These are phyloP conservation scores for Pteruthius melanotis DNA, from an alignment of 2,113 vertebrate species.

Conservation along the genomic window DNA sequence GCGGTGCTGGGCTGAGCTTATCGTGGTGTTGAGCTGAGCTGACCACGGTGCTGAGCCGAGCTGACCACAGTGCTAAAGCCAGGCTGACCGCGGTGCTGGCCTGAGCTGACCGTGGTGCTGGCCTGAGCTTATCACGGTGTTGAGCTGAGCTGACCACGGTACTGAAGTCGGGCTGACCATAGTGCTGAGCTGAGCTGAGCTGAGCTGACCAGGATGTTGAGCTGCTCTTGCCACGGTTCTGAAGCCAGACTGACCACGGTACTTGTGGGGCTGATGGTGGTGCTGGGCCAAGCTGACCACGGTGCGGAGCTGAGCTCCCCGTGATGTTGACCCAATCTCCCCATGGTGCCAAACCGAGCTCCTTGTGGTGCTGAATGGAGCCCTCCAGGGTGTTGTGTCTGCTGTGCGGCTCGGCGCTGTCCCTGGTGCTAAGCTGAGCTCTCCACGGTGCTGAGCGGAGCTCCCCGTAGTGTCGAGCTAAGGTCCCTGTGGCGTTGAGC, in stretches of 20 bases:
- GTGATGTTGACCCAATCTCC: not conserved
- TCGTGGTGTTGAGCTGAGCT: accelerated
- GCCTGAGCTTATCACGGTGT: accelerated
- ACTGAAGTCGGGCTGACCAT: not conserved
- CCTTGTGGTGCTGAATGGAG: not conserved
- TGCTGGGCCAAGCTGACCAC: not conserved
- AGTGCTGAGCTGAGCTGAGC: not conserved
- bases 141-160: accelerated
- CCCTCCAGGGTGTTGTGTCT: not conserved
- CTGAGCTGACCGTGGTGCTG: accelerated
- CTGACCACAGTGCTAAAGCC: not conserved
- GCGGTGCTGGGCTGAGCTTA: not conserved
- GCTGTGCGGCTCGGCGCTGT: not conserved
- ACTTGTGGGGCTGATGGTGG: not conserved
- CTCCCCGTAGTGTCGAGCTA: not conserved
- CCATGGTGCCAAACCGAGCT: not conserved
- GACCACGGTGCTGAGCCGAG: accelerated
- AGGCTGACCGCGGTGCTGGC: accelerated
- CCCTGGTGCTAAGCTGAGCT: not conserved
- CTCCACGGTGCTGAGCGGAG: not conserved
- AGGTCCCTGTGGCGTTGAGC: no score
- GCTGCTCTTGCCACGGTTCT: no score
- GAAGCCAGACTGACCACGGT: not conserved
- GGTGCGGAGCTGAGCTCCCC: not conserved
- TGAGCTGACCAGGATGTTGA: no score